Base-by-base conservation (phyloP, 2,797 vertebrate species). In the Takifugu ocellatus region DNA sequence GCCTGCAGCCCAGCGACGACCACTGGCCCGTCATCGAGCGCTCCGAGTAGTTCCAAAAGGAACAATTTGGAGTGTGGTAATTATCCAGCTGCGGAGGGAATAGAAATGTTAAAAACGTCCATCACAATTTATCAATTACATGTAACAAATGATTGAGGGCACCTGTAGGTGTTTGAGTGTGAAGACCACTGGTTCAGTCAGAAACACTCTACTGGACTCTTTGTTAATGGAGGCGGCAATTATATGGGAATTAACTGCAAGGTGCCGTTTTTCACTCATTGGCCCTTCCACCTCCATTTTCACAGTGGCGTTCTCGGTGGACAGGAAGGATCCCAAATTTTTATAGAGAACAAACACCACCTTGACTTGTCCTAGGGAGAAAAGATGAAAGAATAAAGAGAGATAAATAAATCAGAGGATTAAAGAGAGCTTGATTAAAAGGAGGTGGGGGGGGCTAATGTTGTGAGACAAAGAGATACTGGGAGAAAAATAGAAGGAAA, bases 31-130 rank as follows among this genome's bases (percentile, higher is more conserved):
- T 92, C 96, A 97, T 98, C 58, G 95, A 94, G 24, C 94, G 93
- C 84, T 96, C 94, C 0, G 95, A 97, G 88, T 98, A 98, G 83
- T 98, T 96, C 96, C 96, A 98, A 91, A 98, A 98, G 1, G 96
- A 96, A 77, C 96, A 98, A 82, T 96, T 98, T 14, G 95, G 94
- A 27, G 91, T 94, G 86, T 93, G 92, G 59, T 94, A 94, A 84
- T 95, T 94, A 70, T 96, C 93, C 69, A 93, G 82, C 95, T 97
- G 68, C 1, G 39, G 44, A 1, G 24, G 43, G 43, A 14, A 10
- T 3, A 50, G 57, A 24, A 63, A 24, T 25, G 16, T 53, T 49
- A 17, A 43, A 47, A 21, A 47, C 24, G n/a, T 47, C 21, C 11
- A 7, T 17, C 16, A 7, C 9, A 11, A 31, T 58, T 36, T 29